phyloP scores from a whole-genome alignment of 2,797 vertebrate genomes.

The Crax fasciolata region DNA sequence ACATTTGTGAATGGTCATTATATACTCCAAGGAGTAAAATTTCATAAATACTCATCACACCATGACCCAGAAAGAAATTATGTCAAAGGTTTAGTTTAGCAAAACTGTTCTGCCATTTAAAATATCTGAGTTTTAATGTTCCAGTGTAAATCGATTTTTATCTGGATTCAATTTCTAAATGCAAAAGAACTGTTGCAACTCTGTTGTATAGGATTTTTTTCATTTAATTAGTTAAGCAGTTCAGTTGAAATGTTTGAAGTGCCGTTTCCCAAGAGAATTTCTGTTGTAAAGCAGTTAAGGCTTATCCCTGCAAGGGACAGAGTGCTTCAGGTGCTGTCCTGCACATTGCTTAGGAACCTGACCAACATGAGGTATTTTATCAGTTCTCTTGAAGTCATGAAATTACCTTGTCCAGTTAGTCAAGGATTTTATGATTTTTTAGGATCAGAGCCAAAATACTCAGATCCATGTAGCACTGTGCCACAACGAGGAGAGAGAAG shows the following conservation, averaged over 20 bases:
- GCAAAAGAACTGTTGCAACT: not conserved
- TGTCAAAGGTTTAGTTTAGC: not conserved
- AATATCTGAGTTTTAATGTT: not conserved
- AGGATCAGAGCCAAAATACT: not conserved
- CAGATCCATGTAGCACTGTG: not conserved
- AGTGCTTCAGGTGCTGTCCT: not conserved
- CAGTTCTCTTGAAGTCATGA: not conserved
- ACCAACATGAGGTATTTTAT: not conserved
- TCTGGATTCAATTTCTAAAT: not conserved
- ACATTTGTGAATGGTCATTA: not conserved
- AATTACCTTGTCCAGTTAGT: not conserved
- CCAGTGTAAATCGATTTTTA: not conserved
- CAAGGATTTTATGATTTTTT: not conserved
- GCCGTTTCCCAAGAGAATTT: not conserved
- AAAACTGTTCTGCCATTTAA: not conserved
- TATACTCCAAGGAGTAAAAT: not conserved
- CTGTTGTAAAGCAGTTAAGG: not conserved
- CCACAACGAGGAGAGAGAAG: not conserved
- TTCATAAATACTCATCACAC: not conserved
- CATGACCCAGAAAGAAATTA: not conserved
- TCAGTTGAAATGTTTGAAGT: not conserved
- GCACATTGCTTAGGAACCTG: not conserved
- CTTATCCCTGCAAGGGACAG: not conserved
- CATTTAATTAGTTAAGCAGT: not conserved
- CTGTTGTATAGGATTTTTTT: not conserved